Percentiles rank a stretch among this genome's conserved stretches.
Conservation (phyloP, 2,797 vertebrate genomes). For the Nannoperca australis region DNA sequence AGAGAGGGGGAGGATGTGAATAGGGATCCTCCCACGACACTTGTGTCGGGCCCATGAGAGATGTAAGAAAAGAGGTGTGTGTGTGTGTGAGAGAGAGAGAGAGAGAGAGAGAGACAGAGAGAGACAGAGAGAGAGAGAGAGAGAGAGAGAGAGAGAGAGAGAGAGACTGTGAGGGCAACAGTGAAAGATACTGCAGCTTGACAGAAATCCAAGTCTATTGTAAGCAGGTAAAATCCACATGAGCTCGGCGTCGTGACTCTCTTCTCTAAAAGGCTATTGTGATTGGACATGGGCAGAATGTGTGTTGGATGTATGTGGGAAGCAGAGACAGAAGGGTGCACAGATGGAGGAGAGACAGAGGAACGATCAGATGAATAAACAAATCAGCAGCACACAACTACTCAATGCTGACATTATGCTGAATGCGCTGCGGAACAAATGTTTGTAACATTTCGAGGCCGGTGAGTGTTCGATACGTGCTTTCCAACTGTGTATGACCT, state of each 20-base stretch:
- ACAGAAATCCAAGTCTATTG: neutral
- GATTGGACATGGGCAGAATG: conserved; percentile 62
- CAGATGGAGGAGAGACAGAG: conserved; percentile 74
- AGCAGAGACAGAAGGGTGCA: conserved; percentile 72
- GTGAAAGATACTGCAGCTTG: neutral
- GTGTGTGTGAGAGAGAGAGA: neutral
- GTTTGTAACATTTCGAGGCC: conserved; percentile 19
- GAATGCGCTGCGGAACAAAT: conserved; percentile 31
- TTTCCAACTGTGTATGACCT: conserved; percentile 43
- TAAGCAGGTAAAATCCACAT: conserved; percentile 51
- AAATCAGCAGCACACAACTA: conserved; percentile 50
- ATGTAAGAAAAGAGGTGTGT: conserved; percentile 25
- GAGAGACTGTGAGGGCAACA: neutral
- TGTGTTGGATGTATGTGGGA: conserved; percentile 77
- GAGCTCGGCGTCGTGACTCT: conserved; percentile 62
- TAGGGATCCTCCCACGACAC: conserved; percentile 28
- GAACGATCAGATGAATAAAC: conserved; percentile 62
- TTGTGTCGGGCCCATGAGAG: conserved; percentile 16
- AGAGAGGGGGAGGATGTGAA: conserved; percentile 4
- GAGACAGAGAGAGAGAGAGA: neutral
- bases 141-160: neutral
- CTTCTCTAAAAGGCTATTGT: conserved; percentile 51
- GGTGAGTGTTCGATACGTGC: conserved; percentile 20
- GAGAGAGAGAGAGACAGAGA: neutral
- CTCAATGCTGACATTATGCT: conserved; percentile 34